phyloP scores from a whole-genome alignment of 2,797 vertebrate genomes.

The Nannoperca obscura region DNA sequence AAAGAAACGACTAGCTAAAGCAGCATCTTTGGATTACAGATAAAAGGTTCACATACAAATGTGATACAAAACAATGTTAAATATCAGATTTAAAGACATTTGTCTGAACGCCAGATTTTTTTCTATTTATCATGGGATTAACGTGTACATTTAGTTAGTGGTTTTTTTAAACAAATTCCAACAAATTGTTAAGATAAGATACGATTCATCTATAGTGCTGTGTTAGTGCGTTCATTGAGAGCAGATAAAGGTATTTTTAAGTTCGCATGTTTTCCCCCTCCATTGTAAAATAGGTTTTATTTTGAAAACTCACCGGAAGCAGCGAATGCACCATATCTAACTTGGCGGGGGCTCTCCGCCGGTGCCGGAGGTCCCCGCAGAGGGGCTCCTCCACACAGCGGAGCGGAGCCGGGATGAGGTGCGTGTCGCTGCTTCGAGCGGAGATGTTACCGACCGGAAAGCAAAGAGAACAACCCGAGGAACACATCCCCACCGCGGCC shows the following conservation, averaged over 20 bases:
- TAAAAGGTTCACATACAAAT: too few relatives aligned
- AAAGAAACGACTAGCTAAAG: neutral
- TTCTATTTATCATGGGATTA: neutral
- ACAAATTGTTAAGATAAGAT: too few relatives aligned
- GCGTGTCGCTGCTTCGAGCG: conserved; percentile 24
- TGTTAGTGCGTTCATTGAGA: neutral
- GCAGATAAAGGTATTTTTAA: neutral
- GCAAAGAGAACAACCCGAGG: too few relatives aligned
- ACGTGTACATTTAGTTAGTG: neutral
- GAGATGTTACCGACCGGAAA: neutral
- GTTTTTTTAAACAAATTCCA: neutral
- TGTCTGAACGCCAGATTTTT: neutral
- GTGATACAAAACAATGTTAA: too few relatives aligned
- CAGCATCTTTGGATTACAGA: neutral
- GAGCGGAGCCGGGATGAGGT: conserved; percentile 55
- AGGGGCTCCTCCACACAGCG: conserved; percentile 44
- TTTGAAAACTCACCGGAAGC: conserved; percentile 48
- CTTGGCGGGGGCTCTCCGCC: neutral
- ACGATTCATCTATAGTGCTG: neutral
- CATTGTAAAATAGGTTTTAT: conserved; percentile 22
- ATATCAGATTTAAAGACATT: neutral
- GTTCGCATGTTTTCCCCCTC: neutral
- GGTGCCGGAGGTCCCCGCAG: conserved; percentile 18
- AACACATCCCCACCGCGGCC: too few relatives aligned
- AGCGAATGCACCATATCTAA: fast-evolving